phyloP scores from a whole-genome alignment of 1,140 invertebrate species.

The Trachymyrmex septentrionalis region DNA sequence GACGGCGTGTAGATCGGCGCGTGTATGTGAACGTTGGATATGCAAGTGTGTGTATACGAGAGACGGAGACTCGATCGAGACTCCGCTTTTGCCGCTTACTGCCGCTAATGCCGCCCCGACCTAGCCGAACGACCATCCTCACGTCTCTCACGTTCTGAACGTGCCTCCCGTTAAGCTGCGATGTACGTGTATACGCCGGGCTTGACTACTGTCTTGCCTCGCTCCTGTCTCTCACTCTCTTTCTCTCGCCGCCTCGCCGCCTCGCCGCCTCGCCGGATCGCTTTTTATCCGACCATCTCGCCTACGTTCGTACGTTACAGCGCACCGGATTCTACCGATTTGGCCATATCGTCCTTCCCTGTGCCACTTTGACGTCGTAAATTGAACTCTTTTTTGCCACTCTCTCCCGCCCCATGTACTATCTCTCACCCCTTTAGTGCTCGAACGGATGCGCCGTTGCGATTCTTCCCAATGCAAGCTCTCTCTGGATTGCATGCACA shows the following conservation, averaged over 20 bases:
- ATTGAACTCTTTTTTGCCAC: slow-evolving; percentile 65
- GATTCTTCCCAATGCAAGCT: slow-evolving; percentile 46
- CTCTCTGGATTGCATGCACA: slow-evolving; percentile 56
- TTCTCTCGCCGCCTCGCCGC: too few species aligned
- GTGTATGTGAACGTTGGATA: too few species aligned
- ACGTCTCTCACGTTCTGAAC: slow-evolving; percentile 30
- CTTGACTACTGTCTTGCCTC: slow-evolving; percentile 35
- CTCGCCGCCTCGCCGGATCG: background rate
- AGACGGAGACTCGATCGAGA: slow-evolving; percentile 63
- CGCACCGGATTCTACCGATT: slow-evolving; percentile 61
- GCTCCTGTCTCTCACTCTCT: background rate
- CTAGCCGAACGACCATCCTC: slow-evolving; percentile 43
- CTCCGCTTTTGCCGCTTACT: slow-evolving; percentile 56
- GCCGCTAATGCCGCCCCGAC: slow-evolving; percentile 27
- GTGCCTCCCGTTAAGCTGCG: slow-evolving; percentile 31
- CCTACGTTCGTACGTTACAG: slow-evolving; percentile 47
- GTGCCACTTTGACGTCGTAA: slow-evolving; percentile 68
- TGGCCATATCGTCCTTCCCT: slow-evolving; percentile 59
- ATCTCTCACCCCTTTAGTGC: slow-evolving; percentile 43
- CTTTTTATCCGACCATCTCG: slow-evolving; percentile 55
- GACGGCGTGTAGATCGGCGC: slow-evolving; percentile 11
- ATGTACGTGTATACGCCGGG: slow-evolving; percentile 19
- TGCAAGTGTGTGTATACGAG: background rate
- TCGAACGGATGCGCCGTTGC: slow-evolving; percentile 26
- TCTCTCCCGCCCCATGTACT: slow-evolving; percentile 24